Conservation (phyloP, 2,113 vertebrate genomes). For the Prionailurus bengalensis region DNA sequence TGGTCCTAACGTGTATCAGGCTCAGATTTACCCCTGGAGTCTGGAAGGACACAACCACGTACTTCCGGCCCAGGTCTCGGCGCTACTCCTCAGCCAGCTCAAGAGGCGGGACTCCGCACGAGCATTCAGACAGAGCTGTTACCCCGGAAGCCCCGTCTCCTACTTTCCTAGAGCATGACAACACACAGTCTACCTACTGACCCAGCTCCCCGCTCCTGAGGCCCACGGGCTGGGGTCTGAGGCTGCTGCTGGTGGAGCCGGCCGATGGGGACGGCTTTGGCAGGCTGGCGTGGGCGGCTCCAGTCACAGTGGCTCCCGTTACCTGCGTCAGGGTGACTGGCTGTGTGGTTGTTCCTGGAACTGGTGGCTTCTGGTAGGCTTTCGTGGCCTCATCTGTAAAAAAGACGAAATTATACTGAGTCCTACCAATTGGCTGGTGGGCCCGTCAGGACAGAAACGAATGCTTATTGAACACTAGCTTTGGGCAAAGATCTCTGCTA, state of each 20-base stretch:
- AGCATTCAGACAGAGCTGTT: not conserved
- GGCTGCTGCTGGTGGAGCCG: constrained; percentile 56
- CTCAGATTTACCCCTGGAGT: not conserved
- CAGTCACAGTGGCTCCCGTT: constrained; percentile 53
- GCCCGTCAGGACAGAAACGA: not conserved
- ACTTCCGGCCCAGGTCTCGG: not conserved
- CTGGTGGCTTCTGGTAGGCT: constrained; percentile 29
- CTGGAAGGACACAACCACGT: not conserved
- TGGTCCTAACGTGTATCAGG: not conserved
- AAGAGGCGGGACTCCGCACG: fast-evolving
- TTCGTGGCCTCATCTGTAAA: constrained; percentile 75
- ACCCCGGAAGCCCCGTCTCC: not conserved
- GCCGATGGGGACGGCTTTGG: constrained; percentile 56
- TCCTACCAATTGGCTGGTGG: not conserved
- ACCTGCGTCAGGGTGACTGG: constrained; percentile 30
- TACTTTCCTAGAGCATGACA: not conserved
- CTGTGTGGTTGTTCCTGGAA: constrained; percentile 36
- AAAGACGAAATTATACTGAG: not conserved
- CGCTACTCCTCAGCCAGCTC: not conserved
- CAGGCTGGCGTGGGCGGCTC: constrained; percentile 77
- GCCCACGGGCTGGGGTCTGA: constrained; percentile 85
- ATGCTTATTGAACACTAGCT: not conserved
- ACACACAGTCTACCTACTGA: constrained; percentile 81
- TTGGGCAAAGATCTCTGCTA: not conserved
- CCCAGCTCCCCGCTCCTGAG: constrained; percentile 92